Conservation (phyloP, 2,113 vertebrate genomes). For the Sardina pilchardus region DNA sequence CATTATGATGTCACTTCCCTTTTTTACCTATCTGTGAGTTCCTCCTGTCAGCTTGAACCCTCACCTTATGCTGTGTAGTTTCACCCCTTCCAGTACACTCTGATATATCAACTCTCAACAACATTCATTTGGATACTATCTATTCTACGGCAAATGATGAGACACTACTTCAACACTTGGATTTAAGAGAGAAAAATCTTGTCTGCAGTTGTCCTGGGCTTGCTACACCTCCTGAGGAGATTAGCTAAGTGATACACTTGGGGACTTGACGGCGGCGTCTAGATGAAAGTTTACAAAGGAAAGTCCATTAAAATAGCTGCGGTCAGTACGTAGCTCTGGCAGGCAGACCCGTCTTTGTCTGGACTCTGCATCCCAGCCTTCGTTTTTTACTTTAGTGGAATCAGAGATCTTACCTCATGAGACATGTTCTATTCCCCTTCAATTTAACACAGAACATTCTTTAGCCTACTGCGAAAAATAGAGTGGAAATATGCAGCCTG, state of each 20-base stretch:
- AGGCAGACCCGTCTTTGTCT: not conserved
- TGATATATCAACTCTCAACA: not conserved
- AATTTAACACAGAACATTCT: not conserved
- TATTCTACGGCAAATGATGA: not conserved
- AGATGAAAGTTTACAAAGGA: slow-evolving; percentile 13
- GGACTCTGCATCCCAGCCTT: not conserved
- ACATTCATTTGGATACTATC: not conserved
- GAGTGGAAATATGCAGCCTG: not conserved
- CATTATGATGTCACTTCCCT: not conserved
- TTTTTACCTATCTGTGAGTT: not conserved
- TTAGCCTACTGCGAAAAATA: not conserved
- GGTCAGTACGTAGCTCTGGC: not conserved
- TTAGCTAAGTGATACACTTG: not conserved
- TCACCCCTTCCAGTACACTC: not conserved
- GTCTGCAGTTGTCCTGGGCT: not conserved
- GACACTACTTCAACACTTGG: not conserved
- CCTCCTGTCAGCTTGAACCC: not conserved
- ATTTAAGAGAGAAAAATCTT: not conserved
- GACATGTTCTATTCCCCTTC: not conserved
- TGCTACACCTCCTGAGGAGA: not conserved
- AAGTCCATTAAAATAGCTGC: slow-evolving; percentile 12
- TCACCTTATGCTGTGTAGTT: not conserved
- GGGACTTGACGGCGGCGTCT: not conserved
- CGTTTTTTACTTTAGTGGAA: not conserved
- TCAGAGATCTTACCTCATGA: not conserved